These are phyloP conservation scores for Alfaro cultratus DNA, from an alignment of 2,797 vertebrate species.

Conservation along the genomic window DNA sequence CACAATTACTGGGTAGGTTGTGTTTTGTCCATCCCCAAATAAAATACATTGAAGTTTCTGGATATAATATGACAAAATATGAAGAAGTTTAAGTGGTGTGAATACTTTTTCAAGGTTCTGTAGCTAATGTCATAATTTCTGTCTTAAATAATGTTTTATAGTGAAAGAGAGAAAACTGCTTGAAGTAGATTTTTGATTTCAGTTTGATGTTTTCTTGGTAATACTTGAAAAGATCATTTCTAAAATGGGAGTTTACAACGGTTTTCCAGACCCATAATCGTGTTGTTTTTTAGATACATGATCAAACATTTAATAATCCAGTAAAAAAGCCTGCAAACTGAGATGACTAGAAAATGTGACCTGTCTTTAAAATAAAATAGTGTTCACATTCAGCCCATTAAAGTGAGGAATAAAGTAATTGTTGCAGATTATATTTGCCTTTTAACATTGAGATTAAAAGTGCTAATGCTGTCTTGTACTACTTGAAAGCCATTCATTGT, in stretches of 20 bases:
- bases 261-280: neutral
- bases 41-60: neutral
- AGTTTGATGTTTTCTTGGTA: neutral
- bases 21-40: neutral
- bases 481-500: neutral
- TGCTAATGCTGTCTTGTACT: slow-evolving; percentile 14
- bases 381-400: neutral
- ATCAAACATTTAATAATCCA: neutral
- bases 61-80: neutral
- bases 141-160: neutral
- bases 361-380: neutral
- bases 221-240: neutral
- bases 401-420: neutral
- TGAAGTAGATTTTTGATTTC: neutral
- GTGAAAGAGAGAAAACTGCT: neutral
- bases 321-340: neutral
- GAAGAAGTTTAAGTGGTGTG: neutral
- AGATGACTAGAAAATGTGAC: neutral
- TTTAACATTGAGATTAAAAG: slow-evolving; percentile 55
- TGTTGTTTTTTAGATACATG: neutral
- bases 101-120: neutral
- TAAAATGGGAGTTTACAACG: neutral
- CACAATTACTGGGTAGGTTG: neutral
- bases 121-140: neutral
- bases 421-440: slow-evolving; percentile 26